Base-by-base conservation (phyloP, 2,888 invertebrate genomes). In the Ophion costatus region DNA sequence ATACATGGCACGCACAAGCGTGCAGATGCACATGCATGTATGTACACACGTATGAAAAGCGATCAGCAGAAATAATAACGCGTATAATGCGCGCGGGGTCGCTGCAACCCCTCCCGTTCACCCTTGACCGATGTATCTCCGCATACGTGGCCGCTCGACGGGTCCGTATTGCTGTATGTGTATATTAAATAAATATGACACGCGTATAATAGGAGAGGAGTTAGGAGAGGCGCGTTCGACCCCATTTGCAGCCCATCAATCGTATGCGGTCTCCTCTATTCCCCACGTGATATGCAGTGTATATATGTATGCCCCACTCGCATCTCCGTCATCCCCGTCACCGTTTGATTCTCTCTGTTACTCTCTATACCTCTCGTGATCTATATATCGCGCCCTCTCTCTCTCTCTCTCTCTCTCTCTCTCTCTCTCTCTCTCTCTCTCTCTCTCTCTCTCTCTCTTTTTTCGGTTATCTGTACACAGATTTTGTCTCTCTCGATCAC, bases 151-250 rank as follows among this genome's bases (percentile, higher is more conserved):
- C 64, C 10, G 22, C 14, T 20, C 14, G 22, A 59, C 63, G 42
- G 2, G 33, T 57, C 2, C 22, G 64, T 45, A 82, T 74, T 77
- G 82, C 84, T 73, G 57, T 57, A 66, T 82, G 45, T 63, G 89
- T 91, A 89, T 92, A 92, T 93, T 93, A 92, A 93, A 93, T 93
- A 93, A 93, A 93, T 93, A 93, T 93, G 90, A 93, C 91, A 89
- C 91, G 90, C 88, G 89, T 89, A 90, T 92, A 91, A 92, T 90
- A 89, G 87, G 88, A 89, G 89, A 87, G 90, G 89, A 88, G 91
- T 90, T 90, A 89, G 89, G 86, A 89, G 89, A 90, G 91, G 89
- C 88, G 90, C 90, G 91, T 90, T 90, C 90, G 92, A 91, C 91
- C 91, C 92, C 91, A 90, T 92, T 92, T 91, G 88, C 91, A 91